A percentile compares a stretch with the other conserved stretches of the same genome.
phyloP scores from a whole-genome alignment of 2,113 vertebrate species.

The Manacus vitellinus region DNA sequence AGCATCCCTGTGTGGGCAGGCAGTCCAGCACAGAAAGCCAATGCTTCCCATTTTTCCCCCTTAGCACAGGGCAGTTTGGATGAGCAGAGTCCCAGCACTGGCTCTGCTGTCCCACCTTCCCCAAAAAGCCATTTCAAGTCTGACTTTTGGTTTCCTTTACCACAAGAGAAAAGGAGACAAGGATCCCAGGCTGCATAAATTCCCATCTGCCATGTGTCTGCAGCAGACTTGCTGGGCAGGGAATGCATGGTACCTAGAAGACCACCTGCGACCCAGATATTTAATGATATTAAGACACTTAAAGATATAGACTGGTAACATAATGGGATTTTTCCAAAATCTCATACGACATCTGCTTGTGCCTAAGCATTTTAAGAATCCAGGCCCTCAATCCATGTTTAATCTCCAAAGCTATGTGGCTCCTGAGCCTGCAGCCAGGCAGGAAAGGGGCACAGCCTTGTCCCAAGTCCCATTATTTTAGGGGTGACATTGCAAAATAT shows the following conservation, averaged over 20 bases:
- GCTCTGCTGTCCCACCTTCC: not conserved
- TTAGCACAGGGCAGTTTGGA: not conserved
- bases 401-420: not conserved
- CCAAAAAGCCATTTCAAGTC: not conserved
- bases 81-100: not conserved
- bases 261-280: slow-evolving; percentile 1
- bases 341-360: slow-evolving; percentile 50
- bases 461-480: not conserved
- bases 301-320: slow-evolving; percentile 16
- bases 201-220: not conserved
- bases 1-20: accelerated
- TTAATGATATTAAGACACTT: slow-evolving; percentile 26
- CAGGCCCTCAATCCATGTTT: not conserved
- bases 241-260: not conserved
- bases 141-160: not conserved
- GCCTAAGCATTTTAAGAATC: slow-evolving; percentile 39
- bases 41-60: not conserved
- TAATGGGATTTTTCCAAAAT: slow-evolving; percentile 59
- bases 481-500: not conserved
- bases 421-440: not conserved
- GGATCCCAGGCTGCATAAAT: not conserved
- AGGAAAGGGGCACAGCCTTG: not conserved
- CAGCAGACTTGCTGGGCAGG: not conserved
- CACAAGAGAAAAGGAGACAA: not conserved
- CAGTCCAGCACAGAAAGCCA: not conserved